Percentiles rank a stretch among this genome's conserved stretches.
Evolutionary conservation across 2,113 vertebrate genomes (phyloP).

Genomic region (Lasiurus borealis): DNA sequence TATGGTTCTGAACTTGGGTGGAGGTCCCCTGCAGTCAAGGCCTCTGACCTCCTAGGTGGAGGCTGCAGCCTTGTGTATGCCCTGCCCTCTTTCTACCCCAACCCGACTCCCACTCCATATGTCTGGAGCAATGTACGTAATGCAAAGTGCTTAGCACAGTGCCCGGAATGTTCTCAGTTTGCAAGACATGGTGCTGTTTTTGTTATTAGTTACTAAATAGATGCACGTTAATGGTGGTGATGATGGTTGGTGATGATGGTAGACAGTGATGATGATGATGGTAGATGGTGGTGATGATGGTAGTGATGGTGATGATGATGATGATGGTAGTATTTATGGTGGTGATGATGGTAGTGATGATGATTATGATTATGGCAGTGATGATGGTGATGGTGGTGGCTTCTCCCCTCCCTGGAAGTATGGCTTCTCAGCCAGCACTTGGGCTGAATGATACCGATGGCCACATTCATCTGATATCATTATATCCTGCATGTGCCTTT

Average conservation of each 20-base stretch:
- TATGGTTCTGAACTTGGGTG: background rate
- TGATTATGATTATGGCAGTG: too few relatives aligned
- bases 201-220: constrained; percentile 38
- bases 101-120: background rate
- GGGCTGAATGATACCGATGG: background rate
- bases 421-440: background rate
- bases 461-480: background rate
- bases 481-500: background rate
- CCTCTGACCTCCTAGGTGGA: background rate
- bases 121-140: background rate
- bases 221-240: background rate
- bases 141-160: background rate
- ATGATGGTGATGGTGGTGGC: too few relatives aligned
- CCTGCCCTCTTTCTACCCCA: background rate
- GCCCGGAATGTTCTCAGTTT: background rate
- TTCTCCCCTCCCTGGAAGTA: background rate
- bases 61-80: background rate
- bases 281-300: background rate
- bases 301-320: background rate
- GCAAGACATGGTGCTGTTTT: constrained; percentile 52
- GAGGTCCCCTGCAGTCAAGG: background rate
- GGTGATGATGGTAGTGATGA: background rate
- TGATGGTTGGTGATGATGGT: background rate
- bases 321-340: background rate
- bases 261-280: too few relatives aligned